Conservation (phyloP, 2,888 invertebrate genomes). For the Ephialtes manifestator region DNA sequence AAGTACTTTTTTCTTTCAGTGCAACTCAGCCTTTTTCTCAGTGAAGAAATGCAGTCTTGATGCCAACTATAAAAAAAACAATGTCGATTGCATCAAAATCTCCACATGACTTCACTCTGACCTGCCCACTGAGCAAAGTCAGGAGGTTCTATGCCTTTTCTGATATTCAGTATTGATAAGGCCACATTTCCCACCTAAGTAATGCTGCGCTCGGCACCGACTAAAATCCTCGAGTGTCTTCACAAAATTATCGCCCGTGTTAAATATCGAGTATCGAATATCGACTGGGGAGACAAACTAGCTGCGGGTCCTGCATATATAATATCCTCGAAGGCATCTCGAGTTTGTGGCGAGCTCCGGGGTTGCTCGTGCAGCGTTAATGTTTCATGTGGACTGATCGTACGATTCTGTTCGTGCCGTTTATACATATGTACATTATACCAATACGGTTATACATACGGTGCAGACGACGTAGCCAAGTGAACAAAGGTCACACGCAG, state of each 20-base stretch:
- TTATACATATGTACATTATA: slow-evolving; percentile 40
- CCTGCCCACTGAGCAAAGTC: too few species aligned
- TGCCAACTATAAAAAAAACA: too few species aligned
- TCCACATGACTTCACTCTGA: too few species aligned
- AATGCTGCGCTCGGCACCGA: slow-evolving; percentile 6
- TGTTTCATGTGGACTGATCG: slow-evolving; percentile 52
- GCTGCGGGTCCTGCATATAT: background rate
- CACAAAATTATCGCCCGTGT: slow-evolving; percentile 42
- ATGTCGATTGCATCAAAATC: too few species aligned
- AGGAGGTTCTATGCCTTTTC: background rate
- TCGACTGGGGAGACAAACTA: slow-evolving; percentile 39
- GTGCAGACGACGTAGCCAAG: slow-evolving; percentile 12
- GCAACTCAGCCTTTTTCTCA: too few species aligned
- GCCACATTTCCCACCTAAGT: slow-evolving; percentile 11
- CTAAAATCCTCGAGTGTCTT: background rate
- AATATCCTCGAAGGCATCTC: slow-evolving; percentile 20
- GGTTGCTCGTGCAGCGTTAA: slow-evolving; percentile 10
- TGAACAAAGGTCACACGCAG: slow-evolving; percentile 3
- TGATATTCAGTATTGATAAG: background rate
- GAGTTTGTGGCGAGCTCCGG: background rate
- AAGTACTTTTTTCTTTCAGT: too few species aligned
- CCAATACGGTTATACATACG: background rate
- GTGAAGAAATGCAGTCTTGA: too few species aligned
- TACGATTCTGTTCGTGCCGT: slow-evolving; percentile 20
- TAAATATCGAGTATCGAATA: slow-evolving; percentile 46